Conservation (phyloP, 2,888 invertebrate genomes). For the Mantis religiosa region DNA sequence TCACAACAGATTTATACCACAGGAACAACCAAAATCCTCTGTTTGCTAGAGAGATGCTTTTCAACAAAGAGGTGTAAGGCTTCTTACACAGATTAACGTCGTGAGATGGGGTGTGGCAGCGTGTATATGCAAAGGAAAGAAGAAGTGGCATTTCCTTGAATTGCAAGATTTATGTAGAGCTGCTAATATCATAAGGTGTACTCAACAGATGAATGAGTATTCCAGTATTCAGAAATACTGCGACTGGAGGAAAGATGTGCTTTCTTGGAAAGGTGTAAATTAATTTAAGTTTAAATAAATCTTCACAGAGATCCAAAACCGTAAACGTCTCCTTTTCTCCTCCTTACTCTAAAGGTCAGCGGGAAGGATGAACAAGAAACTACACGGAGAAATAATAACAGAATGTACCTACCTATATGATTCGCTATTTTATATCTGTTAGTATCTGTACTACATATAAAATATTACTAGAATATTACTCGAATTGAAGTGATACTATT, state of each 20-base stretch:
- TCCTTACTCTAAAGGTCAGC: background rate
- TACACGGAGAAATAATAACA: too few species aligned
- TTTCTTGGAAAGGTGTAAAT: background rate
- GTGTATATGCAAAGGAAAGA: background rate
- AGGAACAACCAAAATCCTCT: too few species aligned
- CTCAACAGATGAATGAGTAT: background rate
- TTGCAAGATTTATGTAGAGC: background rate
- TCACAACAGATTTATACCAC: too few species aligned
- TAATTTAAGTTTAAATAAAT: background rate
- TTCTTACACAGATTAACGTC: too few species aligned
- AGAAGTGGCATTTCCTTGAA: background rate
- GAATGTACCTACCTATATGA: too few species aligned
- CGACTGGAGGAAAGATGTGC: background rate
- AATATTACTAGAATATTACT: too few species aligned
- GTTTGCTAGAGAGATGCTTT: too few species aligned
- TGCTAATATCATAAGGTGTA: background rate
- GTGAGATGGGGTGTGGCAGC: too few species aligned
- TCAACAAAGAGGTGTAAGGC: too few species aligned
- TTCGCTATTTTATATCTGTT: too few species aligned
- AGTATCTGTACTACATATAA: too few species aligned
- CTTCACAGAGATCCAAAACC: background rate
- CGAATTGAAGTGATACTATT: too few species aligned
- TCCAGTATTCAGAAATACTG: background rate
- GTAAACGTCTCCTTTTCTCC: background rate
- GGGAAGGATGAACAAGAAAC: background rate